Evolutionary conservation across 2,113 vertebrate species (phyloP).

Genomic region (Chrysemys picta): DNA sequence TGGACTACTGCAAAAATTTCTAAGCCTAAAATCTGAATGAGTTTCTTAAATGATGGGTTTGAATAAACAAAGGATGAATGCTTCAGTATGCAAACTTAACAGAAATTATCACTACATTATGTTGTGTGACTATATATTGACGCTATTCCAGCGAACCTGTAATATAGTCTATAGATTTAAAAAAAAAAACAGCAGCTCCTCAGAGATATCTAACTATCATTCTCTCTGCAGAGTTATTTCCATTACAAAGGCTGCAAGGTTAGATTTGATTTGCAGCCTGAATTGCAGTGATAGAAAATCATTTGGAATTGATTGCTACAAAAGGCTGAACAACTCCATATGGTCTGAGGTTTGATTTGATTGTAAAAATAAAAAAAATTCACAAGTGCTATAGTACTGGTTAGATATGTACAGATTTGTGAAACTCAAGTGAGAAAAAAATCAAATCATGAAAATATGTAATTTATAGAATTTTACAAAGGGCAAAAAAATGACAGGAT

Average conservation of each 20-base stretch:
- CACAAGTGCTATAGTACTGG: neutral
- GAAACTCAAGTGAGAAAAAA: neutral
- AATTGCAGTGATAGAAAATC: constrained; percentile 58
- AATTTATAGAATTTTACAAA: neutral
- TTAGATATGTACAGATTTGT: neutral
- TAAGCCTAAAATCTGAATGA: neutral
- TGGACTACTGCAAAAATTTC: neutral
- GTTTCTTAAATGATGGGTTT: neutral
- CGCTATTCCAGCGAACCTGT: neutral
- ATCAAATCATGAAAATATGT: neutral
- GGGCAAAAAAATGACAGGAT: neutral
- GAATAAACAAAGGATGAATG: neutral
- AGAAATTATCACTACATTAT: neutral
- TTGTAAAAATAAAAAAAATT: constrained; percentile 16
- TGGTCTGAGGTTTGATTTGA: neutral
- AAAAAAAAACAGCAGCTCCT: neutral
- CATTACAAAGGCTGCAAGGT: constrained; percentile 7
- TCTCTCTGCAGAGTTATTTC: constrained; percentile 11
- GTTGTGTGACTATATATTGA: neutral
- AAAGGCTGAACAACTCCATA: constrained; percentile 24
- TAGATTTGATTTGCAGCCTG: constrained; percentile 49
- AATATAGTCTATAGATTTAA: neutral
- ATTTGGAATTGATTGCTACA: constrained; percentile 45
- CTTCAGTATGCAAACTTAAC: neutral
- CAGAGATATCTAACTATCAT: neutral